These are phyloP conservation scores for Thymallus thymallus DNA, from an alignment of 2,113 vertebrate species.

Conservation along the genomic window DNA sequence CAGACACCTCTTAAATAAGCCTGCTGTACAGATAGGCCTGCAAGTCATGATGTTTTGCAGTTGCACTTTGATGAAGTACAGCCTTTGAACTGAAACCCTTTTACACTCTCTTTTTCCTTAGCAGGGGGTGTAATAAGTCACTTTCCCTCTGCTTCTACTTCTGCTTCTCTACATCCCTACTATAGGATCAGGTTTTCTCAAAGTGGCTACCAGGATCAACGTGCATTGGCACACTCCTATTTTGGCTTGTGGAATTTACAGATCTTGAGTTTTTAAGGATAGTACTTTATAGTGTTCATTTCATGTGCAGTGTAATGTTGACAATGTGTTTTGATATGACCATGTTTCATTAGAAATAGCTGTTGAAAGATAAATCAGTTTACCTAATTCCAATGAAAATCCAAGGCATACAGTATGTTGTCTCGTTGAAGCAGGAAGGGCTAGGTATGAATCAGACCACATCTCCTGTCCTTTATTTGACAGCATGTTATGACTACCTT, in stretches of 20 bases:
- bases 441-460: too few species aligned
- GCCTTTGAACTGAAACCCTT: background rate
- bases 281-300: too few species aligned
- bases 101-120: background rate
- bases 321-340: too few species aligned
- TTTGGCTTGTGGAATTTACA: background rate
- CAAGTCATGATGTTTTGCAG: background rate
- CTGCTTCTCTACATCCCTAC: background rate
- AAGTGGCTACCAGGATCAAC: background rate
- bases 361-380: too few species aligned
- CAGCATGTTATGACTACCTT: too few species aligned
- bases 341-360: too few species aligned
- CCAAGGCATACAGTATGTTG: too few species aligned
- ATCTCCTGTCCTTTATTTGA: too few species aligned
- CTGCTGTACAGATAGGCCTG: background rate
- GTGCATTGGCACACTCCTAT: background rate
- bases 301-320: too few species aligned
- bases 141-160: background rate
- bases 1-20: background rate
- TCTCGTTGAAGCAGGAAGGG: too few species aligned
- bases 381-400: too few species aligned
- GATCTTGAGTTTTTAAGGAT: background rate
- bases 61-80: background rate
- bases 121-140: background rate
- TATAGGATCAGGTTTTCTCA: background rate